Conservation (phyloP, 2,888 invertebrate species). For the Encarsia formosa region DNA sequence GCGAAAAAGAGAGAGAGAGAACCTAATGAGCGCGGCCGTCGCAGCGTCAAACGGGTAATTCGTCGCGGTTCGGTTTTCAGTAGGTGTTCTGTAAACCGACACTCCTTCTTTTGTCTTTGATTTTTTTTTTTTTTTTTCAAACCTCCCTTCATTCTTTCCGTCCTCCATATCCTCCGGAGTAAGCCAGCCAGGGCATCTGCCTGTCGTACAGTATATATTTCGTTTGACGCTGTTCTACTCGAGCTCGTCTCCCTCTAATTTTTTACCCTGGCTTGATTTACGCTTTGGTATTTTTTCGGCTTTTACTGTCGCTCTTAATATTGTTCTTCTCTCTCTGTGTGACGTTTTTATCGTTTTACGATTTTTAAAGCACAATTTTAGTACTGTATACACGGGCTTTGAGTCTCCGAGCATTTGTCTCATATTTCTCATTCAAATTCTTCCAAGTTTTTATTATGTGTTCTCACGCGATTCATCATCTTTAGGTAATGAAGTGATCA, state of each 20-base stretch:
- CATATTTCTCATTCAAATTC: too few species aligned
- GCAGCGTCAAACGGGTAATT: conserved; percentile 33
- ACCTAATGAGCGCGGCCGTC: conserved; percentile 19
- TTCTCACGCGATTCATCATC: too few species aligned
- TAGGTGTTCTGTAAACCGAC: conserved; percentile 39
- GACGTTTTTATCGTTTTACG: not conserved
- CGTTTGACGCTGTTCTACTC: conserved; percentile 22
- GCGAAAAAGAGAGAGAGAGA: conserved; percentile 1
- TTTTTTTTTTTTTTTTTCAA: conserved; percentile 23
- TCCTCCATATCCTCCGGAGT: not conserved
- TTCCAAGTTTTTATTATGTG: too few species aligned
- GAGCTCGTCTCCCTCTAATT: conserved; percentile 16
- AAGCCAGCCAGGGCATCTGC: conserved; percentile 17
- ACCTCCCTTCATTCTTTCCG: conserved; percentile 11
- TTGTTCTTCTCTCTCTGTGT: not conserved
- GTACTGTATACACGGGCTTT: too few species aligned
- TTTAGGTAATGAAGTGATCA: too few species aligned
- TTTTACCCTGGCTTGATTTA: conserved; percentile 20
- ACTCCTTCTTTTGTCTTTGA: conserved; percentile 29
- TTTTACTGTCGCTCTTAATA: conserved; percentile 10
- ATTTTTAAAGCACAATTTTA: too few species aligned
- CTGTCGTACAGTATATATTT: conserved; percentile 22
- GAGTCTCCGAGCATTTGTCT: too few species aligned
- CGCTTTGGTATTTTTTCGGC: conserved; percentile 19
- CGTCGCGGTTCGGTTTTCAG: conserved; percentile 41